phyloP scores from a whole-genome alignment of 2,113 vertebrate genomes.

The Polyodon spathula region DNA sequence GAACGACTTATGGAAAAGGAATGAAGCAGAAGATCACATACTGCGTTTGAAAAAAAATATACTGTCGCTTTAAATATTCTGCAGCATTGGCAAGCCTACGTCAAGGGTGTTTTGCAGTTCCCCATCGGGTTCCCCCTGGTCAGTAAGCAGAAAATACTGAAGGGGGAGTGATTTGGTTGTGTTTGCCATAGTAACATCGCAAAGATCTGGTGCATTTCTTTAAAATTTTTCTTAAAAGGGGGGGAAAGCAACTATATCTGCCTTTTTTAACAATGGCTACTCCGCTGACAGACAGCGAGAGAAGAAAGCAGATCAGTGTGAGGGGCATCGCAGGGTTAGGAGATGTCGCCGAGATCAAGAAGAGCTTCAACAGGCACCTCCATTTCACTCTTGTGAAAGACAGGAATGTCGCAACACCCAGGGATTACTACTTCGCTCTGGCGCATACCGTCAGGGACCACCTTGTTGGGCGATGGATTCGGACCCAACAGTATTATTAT shows the following conservation, averaged over 20 bases:
- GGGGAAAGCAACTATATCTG: too few relatives aligned
- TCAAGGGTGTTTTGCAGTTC: not conserved
- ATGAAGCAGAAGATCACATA: not conserved
- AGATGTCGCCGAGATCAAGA: constrained; percentile 67
- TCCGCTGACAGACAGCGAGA: constrained; percentile 61
- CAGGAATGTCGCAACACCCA: constrained; percentile 62
- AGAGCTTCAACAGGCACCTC: constrained; percentile 63
- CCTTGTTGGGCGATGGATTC: constrained; percentile 59
- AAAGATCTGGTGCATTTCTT: too few relatives aligned
- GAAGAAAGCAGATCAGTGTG: constrained; percentile 71
- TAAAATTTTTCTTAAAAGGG: too few relatives aligned
- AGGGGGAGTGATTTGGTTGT: not conserved
- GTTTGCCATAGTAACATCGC: too few relatives aligned
- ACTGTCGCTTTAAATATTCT: constrained; percentile 3
- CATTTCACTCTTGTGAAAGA: constrained; percentile 69
- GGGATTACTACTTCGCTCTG: constrained; percentile 50
- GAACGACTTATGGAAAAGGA: too few relatives aligned
- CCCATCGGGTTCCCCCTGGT: not conserved
- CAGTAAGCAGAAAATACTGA: not conserved
- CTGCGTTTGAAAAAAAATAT: too few relatives aligned
- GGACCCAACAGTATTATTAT: constrained; percentile 60
- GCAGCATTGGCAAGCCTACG: not conserved
- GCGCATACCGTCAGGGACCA: constrained; percentile 45
- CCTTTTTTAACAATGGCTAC: constrained; percentile 46
- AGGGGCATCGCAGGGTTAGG: constrained; percentile 66